Base-by-base conservation (phyloP, 2,888 invertebrate genomes). In the Gisinianus flammeolus region DNA sequence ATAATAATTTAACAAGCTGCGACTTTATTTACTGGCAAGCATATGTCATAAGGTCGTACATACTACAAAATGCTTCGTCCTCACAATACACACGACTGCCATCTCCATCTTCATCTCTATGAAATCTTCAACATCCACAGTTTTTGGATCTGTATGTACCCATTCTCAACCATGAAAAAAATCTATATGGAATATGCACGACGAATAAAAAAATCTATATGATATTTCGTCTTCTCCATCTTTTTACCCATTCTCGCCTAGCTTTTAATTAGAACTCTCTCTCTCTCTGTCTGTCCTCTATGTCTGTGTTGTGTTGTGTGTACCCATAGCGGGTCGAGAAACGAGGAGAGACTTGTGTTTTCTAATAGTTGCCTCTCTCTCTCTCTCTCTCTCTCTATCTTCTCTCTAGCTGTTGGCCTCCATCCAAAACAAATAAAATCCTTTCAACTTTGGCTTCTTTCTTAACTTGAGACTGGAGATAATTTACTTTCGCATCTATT, bases 381-480 rank as follows among this genome's bases (percentile, higher is more conserved):
- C n/a, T n/a, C 54, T n/a, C 54, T 54, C 19, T 54, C 54, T 54
- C 54, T 54, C 54, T 19, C 54, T 19, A 16, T 54, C 54, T 19
- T 54, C 6, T n/a, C n/a, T n/a, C 44, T 44, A 6, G 22, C 31
- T 68, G 24, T 72, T 73, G 73, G 73, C 73, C 22, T 6, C 10
- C 26, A 33, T 73, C 73, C 73, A 73, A 73, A 62, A 56, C 24
- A 62, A 73, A 73, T 62, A 73, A 73, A 62, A 73, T 62, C 62
- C 35, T 19, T 62, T 62, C 24, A 8, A 12, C 44, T 26, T 62
- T n/a, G 16, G n/a, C n/a, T n/a, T n/a, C n/a, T n/a, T n/a, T 8
- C 8, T 24, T 24, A 19, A n/a, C 56, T 12, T 30, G 31, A 72
- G n/a, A 24, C 33, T 68, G 28, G 26, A 44, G 35, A 68, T 44